Evolutionary conservation across 2,797 vertebrate genomes (phyloP).

Genomic region (Falco berigora): DNA sequence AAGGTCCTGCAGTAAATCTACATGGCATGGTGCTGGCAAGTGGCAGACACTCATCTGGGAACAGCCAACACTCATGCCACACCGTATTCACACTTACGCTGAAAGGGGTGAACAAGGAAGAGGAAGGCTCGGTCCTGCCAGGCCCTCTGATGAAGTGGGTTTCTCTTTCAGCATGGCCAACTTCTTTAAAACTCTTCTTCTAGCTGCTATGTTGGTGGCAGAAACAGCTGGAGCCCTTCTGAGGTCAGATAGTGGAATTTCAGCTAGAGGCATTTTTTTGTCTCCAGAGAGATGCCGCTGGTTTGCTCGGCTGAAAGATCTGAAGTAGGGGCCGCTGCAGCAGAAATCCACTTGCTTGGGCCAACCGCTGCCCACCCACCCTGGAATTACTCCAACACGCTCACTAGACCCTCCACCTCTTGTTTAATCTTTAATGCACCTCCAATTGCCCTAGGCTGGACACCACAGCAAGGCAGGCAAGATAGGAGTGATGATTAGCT

Average conservation of each 20-base stretch:
- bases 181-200: background rate
- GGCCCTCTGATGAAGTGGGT: background rate
- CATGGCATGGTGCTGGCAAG: background rate
- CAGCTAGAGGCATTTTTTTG: slow-evolving; percentile 62
- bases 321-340: slow-evolving; percentile 62
- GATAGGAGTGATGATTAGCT: slow-evolving; percentile 74
- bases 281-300: slow-evolving; percentile 46
- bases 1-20: background rate
- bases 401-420: slow-evolving; percentile 57
- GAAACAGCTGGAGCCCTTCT: slow-evolving; percentile 51
- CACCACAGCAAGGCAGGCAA: slow-evolving; percentile 60
- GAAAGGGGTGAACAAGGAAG: background rate
- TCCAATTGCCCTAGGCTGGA: slow-evolving; percentile 70
- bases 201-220: slow-evolving; percentile 27
- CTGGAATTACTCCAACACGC: slow-evolving; percentile 39
- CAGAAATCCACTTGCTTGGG: slow-evolving; percentile 40
- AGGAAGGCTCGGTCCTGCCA: background rate
- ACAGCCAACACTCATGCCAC: background rate
- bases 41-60: background rate
- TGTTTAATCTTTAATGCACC: slow-evolving; percentile 79
- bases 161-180: background rate
- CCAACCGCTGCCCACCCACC: slow-evolving; percentile 49
- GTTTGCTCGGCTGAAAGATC: slow-evolving; percentile 73
- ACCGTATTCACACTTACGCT: background rate
- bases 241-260: slow-evolving; percentile 70